These are phyloP conservation scores for Amiota communis DNA, from an alignment of 2,888 invertebrate genomes.

Conservation along the genomic window DNA sequence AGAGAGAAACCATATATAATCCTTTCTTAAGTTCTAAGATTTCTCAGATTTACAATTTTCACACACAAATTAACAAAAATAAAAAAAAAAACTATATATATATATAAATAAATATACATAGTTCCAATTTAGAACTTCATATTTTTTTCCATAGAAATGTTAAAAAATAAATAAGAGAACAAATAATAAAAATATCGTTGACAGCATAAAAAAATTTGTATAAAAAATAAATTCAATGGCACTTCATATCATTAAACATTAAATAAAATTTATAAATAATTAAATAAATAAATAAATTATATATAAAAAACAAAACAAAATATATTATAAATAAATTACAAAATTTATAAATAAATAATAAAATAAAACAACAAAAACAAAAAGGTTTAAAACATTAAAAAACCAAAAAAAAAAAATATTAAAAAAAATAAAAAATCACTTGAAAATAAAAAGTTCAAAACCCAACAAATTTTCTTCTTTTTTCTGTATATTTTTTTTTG, in stretches of 20 bases:
- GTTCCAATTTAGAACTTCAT: too few species aligned
- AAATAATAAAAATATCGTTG: neutral
- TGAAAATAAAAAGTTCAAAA: neutral
- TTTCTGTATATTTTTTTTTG: neutral
- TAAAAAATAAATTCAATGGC: neutral
- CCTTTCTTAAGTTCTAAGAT: too few species aligned
- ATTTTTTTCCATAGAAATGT: constrained; percentile 39
- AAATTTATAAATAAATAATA: neutral
- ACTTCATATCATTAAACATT: neutral
- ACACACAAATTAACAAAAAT: constrained; percentile 24
- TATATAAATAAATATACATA: too few species aligned
- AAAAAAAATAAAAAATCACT: constrained; percentile 1
- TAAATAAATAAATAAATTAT: constrained; percentile 30
- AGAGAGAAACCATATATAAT: too few species aligned
- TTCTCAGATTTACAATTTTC: too few species aligned
- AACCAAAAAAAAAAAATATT: constrained; percentile 18
- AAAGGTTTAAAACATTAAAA: constrained; percentile 31
- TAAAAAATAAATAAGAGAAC: neutral
- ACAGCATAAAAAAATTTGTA: neutral
- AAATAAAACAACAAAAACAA: neutral
- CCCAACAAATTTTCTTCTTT: too few species aligned
- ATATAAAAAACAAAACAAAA: constrained; percentile 39
- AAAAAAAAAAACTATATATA: too few species aligned
- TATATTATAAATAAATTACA: neutral
- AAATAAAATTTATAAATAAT: constrained; percentile 1